Base-by-base conservation (phyloP, 2,113 vertebrate species). In the Ochotona curzoniae region DNA sequence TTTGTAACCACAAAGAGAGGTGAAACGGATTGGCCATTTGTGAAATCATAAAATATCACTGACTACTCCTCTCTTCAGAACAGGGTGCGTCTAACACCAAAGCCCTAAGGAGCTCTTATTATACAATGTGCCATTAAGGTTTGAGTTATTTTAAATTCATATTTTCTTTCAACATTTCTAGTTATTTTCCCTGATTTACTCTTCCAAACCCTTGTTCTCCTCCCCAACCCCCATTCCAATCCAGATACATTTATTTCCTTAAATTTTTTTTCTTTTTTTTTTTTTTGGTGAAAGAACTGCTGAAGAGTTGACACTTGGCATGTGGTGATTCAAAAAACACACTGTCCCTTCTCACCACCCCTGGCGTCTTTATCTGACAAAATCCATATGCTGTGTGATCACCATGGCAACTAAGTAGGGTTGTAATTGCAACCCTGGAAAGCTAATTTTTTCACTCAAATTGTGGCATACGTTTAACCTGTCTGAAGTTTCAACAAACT, bases 401-500 rank as follows among this genome's bases (percentile, higher is more conserved):
- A 90, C 97, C 97, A 97, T 98, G 98, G 96, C 97, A 98, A 98
- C 98, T 97, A 97, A 98, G 97, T 97, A 98, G 93, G 94, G 93
- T 97, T 96, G 97, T 98, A 98, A 98, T 98, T 98, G 98, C 97
- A 97, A 97, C 95, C 97, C 96, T 96, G 93, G 97, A 98, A 98
- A 97, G 97, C 97, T 98, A 97, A 97, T 98, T 98, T 97, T 98
- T 98, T 97, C 97, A 97, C 96, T 98, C 97, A 97, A 97, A 98
- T 97, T 94, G 96, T 94, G 95, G 96, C 97, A 96, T 98, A 97
- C 91, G 57, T 98, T 98, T 98, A 98, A 97, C 96, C 97, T 98
- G 96, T 97, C 97, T 98, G 97, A 98, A 98, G 97, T 98, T 98
- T 98, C 98, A 98, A 97, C 98, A 98, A 98, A 97, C 97, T 97